phyloP scores from a whole-genome alignment of 2,797 vertebrate species.

The Arrhamphus sclerolepis region DNA sequence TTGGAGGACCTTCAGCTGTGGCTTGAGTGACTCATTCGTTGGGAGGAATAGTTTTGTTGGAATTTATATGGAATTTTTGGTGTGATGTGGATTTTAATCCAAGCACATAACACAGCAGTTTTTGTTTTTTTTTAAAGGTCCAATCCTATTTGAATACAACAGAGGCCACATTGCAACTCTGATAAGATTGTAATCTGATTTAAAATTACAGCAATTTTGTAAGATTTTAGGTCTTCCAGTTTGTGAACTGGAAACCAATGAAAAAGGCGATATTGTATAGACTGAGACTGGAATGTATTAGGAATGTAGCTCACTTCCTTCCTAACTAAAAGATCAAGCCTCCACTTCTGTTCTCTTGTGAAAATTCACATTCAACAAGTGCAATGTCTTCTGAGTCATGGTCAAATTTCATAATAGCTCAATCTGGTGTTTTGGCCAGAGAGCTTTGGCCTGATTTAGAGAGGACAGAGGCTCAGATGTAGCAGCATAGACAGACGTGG shows the following conservation, averaged over 20 bases:
- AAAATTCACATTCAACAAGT: conserved; percentile 12
- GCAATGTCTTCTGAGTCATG: conserved; percentile 4
- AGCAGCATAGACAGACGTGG: conserved; percentile 17
- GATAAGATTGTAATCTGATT: conserved; percentile 17
- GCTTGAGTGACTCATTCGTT: conserved; percentile 50
- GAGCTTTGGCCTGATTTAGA: conserved; percentile 22
- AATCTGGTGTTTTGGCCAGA: conserved; percentile 5
- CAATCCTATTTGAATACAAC: conserved; percentile 16
- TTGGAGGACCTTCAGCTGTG: conserved; percentile 43
- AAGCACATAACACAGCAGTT: background rate
- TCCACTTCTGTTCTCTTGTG: conserved; percentile 25
- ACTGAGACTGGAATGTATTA: conserved; percentile 47
- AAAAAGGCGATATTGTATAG: no score
- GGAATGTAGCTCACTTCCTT: conserved; percentile 63
- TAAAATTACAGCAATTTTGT: conserved; percentile 8
- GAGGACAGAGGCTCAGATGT: conserved; percentile 10
- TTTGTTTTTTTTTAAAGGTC: conserved; percentile 2
- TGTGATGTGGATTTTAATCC: conserved; percentile 35
- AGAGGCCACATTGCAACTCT: conserved; percentile 3
- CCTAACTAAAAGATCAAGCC: conserved; percentile 24
- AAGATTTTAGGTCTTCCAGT: no score
- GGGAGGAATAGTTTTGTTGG: conserved; percentile 53
- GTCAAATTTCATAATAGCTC: conserved; percentile 13
- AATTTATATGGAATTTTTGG: conserved; percentile 57
- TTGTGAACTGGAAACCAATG: no score